Conservation (phyloP, 2,797 vertebrate genomes). For the Protosalanx chinensis region DNA sequence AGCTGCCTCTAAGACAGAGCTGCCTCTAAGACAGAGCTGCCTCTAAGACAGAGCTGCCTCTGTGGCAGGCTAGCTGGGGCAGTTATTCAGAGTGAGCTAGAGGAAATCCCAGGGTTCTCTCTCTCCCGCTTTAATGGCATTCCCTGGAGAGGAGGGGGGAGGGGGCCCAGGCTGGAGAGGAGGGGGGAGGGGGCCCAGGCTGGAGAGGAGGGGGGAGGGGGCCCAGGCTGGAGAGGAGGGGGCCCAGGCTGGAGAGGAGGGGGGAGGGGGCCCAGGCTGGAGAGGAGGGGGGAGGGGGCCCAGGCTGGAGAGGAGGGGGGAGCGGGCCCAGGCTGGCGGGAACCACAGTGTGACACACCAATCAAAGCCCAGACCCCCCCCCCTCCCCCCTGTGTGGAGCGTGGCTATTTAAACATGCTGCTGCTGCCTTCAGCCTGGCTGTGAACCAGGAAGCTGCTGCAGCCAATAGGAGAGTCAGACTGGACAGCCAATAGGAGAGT, state of each 20-base stretch:
- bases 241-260: constrained; percentile 56
- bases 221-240: too few relatives aligned
- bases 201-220: constrained; percentile 59
- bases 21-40: too few relatives aligned
- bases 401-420: constrained; percentile 59
- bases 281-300: constrained; percentile 55
- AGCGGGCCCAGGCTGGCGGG: constrained; percentile 61
- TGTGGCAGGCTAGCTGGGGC: too few relatives aligned
- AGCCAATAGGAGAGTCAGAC: constrained; percentile 41
- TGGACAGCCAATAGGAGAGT: constrained; percentile 33
- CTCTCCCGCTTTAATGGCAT: constrained; percentile 51
- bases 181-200: constrained; percentile 55
- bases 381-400: constrained; percentile 54
- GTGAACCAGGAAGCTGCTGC: constrained; percentile 46
- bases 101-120: constrained; percentile 33
- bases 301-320: constrained; percentile 54
- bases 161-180: constrained; percentile 60
- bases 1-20: too few relatives aligned
- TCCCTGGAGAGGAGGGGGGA: constrained; percentile 58
- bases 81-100: constrained; percentile 12
- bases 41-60: too few relatives aligned
- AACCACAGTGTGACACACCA: constrained; percentile 65
- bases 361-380: constrained; percentile 32
- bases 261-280: constrained; percentile 57
- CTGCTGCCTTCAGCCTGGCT: constrained; percentile 43